Conservation (phyloP, 2,113 vertebrate genomes). For the Toxotes jaculatrix region DNA sequence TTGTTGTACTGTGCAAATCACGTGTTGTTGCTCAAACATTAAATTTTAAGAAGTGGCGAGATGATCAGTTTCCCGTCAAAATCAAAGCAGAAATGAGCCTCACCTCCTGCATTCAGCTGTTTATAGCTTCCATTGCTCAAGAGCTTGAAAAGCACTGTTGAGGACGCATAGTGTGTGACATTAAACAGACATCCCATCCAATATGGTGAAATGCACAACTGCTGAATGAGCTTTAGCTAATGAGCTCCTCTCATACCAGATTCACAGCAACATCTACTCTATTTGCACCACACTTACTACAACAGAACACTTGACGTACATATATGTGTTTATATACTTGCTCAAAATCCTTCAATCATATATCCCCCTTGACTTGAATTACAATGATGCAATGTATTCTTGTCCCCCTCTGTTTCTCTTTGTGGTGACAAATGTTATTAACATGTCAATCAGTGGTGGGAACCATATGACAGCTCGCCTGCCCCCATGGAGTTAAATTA, state of each 20-base stretch:
- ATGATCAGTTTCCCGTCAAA: too few species aligned
- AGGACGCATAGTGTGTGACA: too few species aligned
- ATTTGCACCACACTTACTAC: not conserved
- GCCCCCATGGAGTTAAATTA: constrained; percentile 49
- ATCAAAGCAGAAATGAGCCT: too few species aligned
- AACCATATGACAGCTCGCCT: constrained; percentile 41
- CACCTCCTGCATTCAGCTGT: too few species aligned
- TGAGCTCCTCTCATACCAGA: not conserved
- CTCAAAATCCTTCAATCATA: not conserved
- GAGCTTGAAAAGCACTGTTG: too few species aligned
- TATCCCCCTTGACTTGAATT: constrained; percentile 21
- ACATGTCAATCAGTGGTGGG: constrained; percentile 56
- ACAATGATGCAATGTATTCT: constrained; percentile 14
- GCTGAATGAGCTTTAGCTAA: not conserved
- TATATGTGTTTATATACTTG: not conserved
- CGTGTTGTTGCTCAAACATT: too few species aligned
- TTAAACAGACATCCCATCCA: too few species aligned
- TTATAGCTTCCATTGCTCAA: too few species aligned
- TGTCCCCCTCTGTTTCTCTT: constrained; percentile 1
- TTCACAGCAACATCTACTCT: not conserved
- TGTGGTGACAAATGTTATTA: constrained; percentile 55
- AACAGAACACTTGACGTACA: not conserved
- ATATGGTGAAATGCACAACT: not conserved
- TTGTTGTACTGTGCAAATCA: not conserved
- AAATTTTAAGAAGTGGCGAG: too few species aligned